Conservation (phyloP, 2,113 vertebrate genomes). For the Tringa solitaria region DNA sequence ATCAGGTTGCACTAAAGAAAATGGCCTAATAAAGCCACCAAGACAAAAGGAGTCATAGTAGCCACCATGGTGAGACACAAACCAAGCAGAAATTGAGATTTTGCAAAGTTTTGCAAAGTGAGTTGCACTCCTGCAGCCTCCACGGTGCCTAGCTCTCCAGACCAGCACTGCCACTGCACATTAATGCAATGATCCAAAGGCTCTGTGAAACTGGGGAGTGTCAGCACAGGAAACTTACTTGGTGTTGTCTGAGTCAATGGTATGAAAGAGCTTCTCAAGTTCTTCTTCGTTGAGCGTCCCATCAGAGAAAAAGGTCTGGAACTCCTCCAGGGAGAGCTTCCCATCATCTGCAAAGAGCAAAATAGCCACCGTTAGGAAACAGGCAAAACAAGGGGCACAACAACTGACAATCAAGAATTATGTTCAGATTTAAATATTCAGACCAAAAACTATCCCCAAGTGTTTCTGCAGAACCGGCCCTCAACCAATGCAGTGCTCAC, state of each 20-base stretch:
- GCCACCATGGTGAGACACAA: background rate
- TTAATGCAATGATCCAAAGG: accelerated
- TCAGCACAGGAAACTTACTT: constrained; percentile 75
- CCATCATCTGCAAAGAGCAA: constrained; percentile 86
- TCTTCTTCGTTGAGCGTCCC: constrained; percentile 93
- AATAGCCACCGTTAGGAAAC: background rate
- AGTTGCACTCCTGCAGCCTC: background rate
- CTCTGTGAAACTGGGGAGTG: background rate
- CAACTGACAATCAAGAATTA: background rate
- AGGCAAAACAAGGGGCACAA: background rate
- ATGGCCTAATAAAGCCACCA: background rate
- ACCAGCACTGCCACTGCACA: background rate
- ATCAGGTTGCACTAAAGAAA: background rate
- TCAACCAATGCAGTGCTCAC: background rate
- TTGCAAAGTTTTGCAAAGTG: background rate
- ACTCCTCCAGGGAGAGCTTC: constrained; percentile 95
- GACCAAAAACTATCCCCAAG: background rate
- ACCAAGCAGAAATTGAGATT: background rate
- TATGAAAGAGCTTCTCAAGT: constrained; percentile 93
- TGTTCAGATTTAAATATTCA: background rate
- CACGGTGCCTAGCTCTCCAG: background rate
- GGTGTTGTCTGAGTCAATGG: constrained; percentile 97
- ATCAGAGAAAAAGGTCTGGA: constrained; percentile 97
- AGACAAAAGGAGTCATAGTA: background rate
- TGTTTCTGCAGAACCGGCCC: background rate